phyloP scores from a whole-genome alignment of 2,888 invertebrate species.

The Galerucella pusilla region DNA sequence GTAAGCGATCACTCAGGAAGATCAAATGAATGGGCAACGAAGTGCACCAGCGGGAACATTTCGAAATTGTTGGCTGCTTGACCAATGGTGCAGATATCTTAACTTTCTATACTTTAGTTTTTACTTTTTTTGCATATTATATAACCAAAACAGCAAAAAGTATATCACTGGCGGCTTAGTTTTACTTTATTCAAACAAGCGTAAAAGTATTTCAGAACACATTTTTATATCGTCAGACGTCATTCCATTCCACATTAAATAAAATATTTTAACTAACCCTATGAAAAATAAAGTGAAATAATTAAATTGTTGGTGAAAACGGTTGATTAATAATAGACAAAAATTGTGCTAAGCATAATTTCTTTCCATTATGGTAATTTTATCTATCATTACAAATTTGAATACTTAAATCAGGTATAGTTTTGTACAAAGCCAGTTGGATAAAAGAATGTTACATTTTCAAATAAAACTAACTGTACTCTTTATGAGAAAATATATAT shows the following conservation, averaged over 20 bases:
- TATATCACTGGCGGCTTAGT: background rate
- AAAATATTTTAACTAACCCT: background rate
- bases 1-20: background rate
- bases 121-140: constrained; percentile 31
- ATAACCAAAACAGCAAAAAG: constrained; percentile 25
- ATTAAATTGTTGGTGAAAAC: no score
- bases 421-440: no score
- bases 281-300: no score
- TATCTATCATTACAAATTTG: no score
- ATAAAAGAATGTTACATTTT: no score
- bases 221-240: background rate
- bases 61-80: constrained; percentile 49
- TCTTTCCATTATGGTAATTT: no score
- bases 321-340: no score
- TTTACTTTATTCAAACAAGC: constrained; percentile 2
- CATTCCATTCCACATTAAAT: background rate
- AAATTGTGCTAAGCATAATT: no score
- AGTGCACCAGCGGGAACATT: constrained; percentile 32
- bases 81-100: constrained; percentile 49
- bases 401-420: no score
- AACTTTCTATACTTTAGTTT: constrained; percentile 45
- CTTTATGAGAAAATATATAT: no score
- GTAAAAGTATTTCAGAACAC: constrained; percentile 5
- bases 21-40: background rate
- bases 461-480: no score